A percentile compares a stretch with the other conserved stretches of the same genome.
Conservation (phyloP, 2,113 vertebrate species). For the Syngnathus typhle region DNA sequence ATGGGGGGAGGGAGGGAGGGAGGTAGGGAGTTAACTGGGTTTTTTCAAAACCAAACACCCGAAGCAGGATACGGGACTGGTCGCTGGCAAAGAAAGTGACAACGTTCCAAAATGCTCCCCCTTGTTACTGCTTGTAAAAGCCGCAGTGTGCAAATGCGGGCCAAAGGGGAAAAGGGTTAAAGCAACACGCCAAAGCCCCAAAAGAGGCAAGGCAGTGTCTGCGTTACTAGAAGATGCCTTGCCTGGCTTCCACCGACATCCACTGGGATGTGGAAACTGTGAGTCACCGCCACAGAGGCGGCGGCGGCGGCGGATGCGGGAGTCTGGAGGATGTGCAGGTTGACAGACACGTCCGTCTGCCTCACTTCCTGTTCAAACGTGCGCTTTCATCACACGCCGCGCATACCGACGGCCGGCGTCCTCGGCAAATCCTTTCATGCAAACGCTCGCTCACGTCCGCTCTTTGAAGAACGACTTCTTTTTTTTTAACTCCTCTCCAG, state of each 20-base stretch:
- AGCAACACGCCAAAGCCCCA: conserved; percentile 25
- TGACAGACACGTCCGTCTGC: conserved; percentile 61
- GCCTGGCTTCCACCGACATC: conserved; percentile 48
- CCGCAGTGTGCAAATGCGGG: conserved; percentile 49
- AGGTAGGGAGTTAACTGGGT: conserved; percentile 41
- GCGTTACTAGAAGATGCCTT: conserved; percentile 36
- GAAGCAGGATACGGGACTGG: conserved; percentile 46
- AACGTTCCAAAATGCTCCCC: conserved; percentile 46
- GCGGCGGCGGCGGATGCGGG: conserved; percentile 38
- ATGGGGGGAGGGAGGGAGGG: conserved; percentile 11
- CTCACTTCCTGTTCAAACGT: conserved; percentile 54
- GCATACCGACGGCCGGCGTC: conserved; percentile 25
- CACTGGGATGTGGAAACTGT: conserved; percentile 64
- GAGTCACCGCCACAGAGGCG: conserved; percentile 55
- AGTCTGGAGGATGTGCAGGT: conserved; percentile 66
- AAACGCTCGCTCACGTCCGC: neutral
- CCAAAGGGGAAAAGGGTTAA: conserved; percentile 32
- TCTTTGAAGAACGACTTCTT: neutral
- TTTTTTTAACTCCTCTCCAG: neutral
- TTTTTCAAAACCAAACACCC: conserved; percentile 49
- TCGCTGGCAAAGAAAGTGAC: conserved; percentile 20
- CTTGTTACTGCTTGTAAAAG: conserved; percentile 38
- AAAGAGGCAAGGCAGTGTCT: conserved; percentile 11
- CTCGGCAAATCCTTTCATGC: neutral
- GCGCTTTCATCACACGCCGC: conserved; percentile 25